A percentile compares a stretch with the other conserved stretches of the same genome.
phyloP scores from a whole-genome alignment of 2,888 invertebrate species.

The Cybosia mesomella region DNA sequence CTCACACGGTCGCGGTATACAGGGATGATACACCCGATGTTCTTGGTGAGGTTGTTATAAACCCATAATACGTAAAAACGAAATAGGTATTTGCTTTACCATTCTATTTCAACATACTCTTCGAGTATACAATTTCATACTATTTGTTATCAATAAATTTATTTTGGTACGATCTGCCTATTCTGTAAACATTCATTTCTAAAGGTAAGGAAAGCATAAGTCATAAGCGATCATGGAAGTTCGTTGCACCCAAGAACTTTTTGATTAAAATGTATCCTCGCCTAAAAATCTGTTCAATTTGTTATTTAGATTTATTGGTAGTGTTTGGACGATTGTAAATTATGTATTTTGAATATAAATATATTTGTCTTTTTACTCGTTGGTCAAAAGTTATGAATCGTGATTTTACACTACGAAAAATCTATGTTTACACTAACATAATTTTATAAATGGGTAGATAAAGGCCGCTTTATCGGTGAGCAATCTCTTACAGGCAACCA shows the following conservation, averaged over 20 bases:
- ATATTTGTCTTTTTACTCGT: neutral
- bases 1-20: neutral
- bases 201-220: neutral
- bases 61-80: too few species aligned
- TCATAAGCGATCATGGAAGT: slow-evolving; percentile 36
- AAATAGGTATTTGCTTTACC: neutral
- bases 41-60: too few species aligned
- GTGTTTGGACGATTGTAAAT: neutral
- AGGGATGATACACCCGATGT: neutral
- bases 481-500: neutral
- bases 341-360: slow-evolving; percentile 12
- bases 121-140: too few species aligned
- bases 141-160: neutral
- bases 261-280: slow-evolving; percentile 34
- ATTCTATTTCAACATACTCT: neutral
- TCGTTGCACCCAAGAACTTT: slow-evolving; percentile 40
- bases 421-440: neutral
- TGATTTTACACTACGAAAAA: neutral
- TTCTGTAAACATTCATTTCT: neutral
- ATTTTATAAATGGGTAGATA: neutral
- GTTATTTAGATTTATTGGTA: slow-evolving; percentile 20
- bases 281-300: slow-evolving; percentile 17
- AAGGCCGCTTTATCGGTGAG: neutral
- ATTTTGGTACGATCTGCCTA: neutral
- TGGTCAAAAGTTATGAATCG: neutral